Evolutionary conservation across 1,140 invertebrate species (phyloP), one percentile per base, ranked within the genome.

Genomic region (Trichonephila clavata): DNA sequence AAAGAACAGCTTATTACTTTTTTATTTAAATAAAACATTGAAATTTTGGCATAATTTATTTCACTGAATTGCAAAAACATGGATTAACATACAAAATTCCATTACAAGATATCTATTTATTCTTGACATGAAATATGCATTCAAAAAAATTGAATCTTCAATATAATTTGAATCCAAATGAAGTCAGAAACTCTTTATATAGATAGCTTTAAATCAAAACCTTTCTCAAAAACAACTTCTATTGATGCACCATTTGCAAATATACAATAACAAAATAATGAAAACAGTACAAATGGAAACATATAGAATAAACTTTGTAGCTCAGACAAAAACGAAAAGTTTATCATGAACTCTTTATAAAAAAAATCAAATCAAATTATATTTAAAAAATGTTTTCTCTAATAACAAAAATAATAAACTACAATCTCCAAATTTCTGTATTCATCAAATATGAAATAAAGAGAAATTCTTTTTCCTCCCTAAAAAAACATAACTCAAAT

Each of bases 401-500:
- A 77, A 32, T 18, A 27, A 84, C n/a, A 84, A 83, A 84, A 57
- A 59, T n/a, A 84, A 84, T 84, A 59, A 50, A 8, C 71, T 2
- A 39, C 71, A 32, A 32, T 7, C 32, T 77, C 32, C 32, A 32
- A 77, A 77, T 77, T 77, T 77, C 71, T 77, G 71, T 77, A 77
- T 77, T 77, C 71, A 77, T 77, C 71, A 39, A 39, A 77, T 27
- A 77, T 77, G 27, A 84, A 84, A 50, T 50, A 57, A 50, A 84
- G 81, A 84, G 43, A 24, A 59, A 24, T 59, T 59, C 57, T 83
- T 50, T 57, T 84, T 81, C 21, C 18, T 39, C 13, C 81, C 21
- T 84, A 0, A 77, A 77, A 77, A 68, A 77, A 7, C 18, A 77
- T 39, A 77, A 32, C 27, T 32, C 27, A 39, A 77, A 16, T 16